Evolutionary conservation across 2,888 invertebrate genomes (phyloP), one percentile per base, ranked within the genome.

Genomic region (Automeris io): DNA sequence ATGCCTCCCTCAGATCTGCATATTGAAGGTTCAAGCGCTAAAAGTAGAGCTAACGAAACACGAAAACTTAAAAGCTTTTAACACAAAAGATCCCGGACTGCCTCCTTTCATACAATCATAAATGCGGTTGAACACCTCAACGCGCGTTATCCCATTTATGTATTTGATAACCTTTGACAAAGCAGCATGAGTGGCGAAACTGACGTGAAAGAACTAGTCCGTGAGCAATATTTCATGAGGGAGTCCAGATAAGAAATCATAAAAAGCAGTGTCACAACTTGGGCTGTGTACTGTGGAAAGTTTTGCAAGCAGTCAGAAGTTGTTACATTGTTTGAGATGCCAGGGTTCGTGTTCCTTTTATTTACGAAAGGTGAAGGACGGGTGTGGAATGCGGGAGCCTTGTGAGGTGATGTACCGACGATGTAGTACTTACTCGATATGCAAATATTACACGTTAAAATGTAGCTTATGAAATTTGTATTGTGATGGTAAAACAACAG

Each of bases 321-420:
- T 63, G 56, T 56, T 57, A 60, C 68, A 74, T 70, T 72, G 73
- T 75, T 62, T 66, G 62, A 62, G 65, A 66, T 59, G 67, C 60
- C 69, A 58, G 56, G 59, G 65, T 57, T 65, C 68, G 59, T 59
- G 60, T 67, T 68, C 70, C 69, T 72, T 71, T 73, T 71, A 61
- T 69, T 70, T 66, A 56, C 50, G 55, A 82, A 80, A 82, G 77
- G 81, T 79, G 81, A 82, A 82, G 83, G 82, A 74, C 73, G 54
- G 49, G 22, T 41, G 37, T 47, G 51, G 49, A 45, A 49, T 46
- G 70, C 66, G 68, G 29, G 29, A 29, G 13, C 1, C 2, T 71
- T 73, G 66, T 57, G 59, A 67, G 63, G 70, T n/a, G n/a, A 12
- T 23, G 2, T 22, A 6, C 22, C 16, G 13, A 8, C n/a, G 5